Conservation (phyloP, 1,140 invertebrate genomes). For the Zaprionus vittiger region DNA sequence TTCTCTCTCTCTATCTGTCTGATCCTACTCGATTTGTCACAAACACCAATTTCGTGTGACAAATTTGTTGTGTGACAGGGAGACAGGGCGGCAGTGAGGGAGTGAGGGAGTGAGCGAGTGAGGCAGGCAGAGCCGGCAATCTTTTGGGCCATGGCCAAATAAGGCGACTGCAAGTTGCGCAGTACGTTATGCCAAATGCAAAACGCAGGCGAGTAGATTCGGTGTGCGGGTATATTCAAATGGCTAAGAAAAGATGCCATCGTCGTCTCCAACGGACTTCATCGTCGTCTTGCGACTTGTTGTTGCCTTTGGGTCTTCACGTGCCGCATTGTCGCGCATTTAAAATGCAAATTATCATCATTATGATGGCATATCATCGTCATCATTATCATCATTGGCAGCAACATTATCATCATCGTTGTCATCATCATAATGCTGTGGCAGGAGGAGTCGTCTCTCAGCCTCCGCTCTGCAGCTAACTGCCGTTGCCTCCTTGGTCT, state of each 20-base stretch:
- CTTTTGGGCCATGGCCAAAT: slow-evolving; percentile 70
- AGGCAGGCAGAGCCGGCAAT: slow-evolving; percentile 7
- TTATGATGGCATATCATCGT: slow-evolving; percentile 74
- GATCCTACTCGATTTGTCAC: slow-evolving; percentile 74
- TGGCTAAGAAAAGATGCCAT: slow-evolving; percentile 50
- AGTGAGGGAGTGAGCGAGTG: background rate
- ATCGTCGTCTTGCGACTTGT: slow-evolving; percentile 4
- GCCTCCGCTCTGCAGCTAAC: slow-evolving; percentile 41
- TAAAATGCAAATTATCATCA: slow-evolving; percentile 83
- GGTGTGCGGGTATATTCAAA: slow-evolving; percentile 63
- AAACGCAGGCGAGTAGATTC: slow-evolving; percentile 41
- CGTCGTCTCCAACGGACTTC: slow-evolving; percentile 8
- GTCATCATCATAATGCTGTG: slow-evolving; percentile 18
- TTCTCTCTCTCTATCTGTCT: background rate
- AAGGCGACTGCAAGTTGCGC: slow-evolving; percentile 58
- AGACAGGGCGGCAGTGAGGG: slow-evolving; percentile 5
- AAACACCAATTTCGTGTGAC: slow-evolving; percentile 82
- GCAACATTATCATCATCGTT: slow-evolving; percentile 36
- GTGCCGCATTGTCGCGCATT: slow-evolving; percentile 77
- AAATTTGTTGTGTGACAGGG: slow-evolving; percentile 75
- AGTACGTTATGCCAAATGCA: slow-evolving; percentile 51
- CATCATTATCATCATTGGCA: slow-evolving; percentile 41
- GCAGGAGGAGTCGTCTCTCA: slow-evolving; percentile 27
- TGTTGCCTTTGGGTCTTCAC: slow-evolving; percentile 20
- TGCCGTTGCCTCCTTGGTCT: background rate